These are phyloP conservation scores for Listrodromus nycthemerus DNA, from an alignment of 2,888 invertebrate species.

Conservation along the genomic window DNA sequence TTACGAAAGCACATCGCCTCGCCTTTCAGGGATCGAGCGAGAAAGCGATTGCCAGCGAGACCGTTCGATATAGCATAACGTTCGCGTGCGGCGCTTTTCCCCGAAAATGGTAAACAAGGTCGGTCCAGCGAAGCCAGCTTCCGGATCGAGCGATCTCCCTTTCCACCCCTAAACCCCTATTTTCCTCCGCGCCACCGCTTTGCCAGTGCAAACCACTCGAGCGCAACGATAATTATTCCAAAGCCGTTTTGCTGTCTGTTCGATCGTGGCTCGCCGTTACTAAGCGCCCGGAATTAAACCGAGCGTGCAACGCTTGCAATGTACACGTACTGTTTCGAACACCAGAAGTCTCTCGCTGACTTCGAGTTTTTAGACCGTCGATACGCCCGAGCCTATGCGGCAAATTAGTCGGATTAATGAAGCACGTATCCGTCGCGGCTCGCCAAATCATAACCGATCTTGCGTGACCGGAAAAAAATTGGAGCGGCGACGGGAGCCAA, in stretches of 20 bases:
- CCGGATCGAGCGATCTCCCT: conserved; percentile 25
- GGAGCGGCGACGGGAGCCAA: conserved; percentile 29
- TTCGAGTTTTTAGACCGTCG: neutral
- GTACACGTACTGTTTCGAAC: conserved; percentile 22
- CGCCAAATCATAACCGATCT: conserved; percentile 1
- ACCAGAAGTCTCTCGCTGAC: neutral
- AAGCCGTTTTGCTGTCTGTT: conserved; percentile 63
- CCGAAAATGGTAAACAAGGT: conserved; percentile 61
- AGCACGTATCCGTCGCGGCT: conserved; percentile 17
- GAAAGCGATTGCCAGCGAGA: conserved; percentile 12
- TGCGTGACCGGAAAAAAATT: conserved; percentile 30
- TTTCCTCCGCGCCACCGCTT: neutral
- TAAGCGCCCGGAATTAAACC: conserved; percentile 50
- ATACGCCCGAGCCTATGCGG: conserved; percentile 26
- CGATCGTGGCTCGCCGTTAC: conserved; percentile 62
- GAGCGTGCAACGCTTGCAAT: conserved; percentile 46
- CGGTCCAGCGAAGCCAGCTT: conserved; percentile 15
- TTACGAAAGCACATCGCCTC: conserved; percentile 58
- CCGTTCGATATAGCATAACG: conserved; percentile 33
- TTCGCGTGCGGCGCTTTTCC: conserved; percentile 22
- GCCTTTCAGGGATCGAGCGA: conserved; percentile 17
- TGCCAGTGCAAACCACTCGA: conserved; percentile 22
- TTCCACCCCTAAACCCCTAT: neutral
- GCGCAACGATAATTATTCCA: conserved; percentile 64
- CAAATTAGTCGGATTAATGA: conserved; percentile 34